Evolutionary conservation across 2,888 invertebrate genomes (phyloP).

Genomic region (Acanthopleura granulata): DNA sequence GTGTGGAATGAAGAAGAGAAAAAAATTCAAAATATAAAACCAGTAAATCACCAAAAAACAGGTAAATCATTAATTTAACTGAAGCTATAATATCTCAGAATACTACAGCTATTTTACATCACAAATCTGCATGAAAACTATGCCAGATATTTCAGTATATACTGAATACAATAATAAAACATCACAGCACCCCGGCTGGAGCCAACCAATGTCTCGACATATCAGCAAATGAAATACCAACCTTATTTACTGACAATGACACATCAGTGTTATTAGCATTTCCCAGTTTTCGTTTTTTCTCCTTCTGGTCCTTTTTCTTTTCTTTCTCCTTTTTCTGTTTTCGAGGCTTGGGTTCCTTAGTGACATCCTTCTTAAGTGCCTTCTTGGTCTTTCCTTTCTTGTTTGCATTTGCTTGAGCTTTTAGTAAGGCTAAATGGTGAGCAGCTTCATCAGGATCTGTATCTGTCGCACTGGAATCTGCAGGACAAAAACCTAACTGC

Average conservation of each 20-base stretch:
- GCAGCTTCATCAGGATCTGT: conserved; percentile 67
- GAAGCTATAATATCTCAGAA: too few relatives aligned
- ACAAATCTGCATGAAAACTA: too few relatives aligned
- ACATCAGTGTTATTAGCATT: conserved; percentile 1
- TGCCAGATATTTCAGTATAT: too few relatives aligned
- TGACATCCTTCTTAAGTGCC: conserved; percentile 28
- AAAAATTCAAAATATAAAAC: too few relatives aligned
- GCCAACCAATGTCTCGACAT: too few relatives aligned
- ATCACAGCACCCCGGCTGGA: too few relatives aligned
- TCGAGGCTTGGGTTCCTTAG: conserved; percentile 36
- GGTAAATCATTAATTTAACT: too few relatives aligned
- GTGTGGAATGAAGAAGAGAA: too few relatives aligned
- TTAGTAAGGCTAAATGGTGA: conserved; percentile 46
- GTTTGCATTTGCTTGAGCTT: conserved; percentile 30
- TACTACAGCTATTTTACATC: too few relatives aligned
- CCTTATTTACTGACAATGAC: neutral
- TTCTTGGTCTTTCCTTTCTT: conserved; percentile 29
- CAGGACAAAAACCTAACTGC: conserved; percentile 1
- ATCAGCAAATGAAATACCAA: neutral
- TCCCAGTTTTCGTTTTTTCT: conserved; percentile 63
- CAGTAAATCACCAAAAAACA: too few relatives aligned
- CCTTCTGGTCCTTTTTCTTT: conserved; percentile 67
- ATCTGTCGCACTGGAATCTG: conserved; percentile 68
- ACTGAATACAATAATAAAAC: too few relatives aligned
- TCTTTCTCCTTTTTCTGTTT: conserved; percentile 66